Conservation (phyloP, 2,113 vertebrate genomes). For the Poecile atricapillus region DNA sequence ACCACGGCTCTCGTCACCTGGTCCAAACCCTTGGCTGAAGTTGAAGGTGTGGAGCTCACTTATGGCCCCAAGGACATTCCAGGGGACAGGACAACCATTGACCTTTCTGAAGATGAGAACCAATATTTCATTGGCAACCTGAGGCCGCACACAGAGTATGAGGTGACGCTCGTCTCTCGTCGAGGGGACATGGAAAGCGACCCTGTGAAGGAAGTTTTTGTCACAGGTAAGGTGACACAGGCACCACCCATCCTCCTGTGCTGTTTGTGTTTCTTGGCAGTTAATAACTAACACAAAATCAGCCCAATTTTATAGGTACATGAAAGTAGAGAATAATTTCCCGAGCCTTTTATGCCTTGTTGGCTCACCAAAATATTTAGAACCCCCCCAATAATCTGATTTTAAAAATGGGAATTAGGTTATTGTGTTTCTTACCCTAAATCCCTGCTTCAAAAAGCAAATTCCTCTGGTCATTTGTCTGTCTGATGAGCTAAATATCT, state of each 20-base stretch:
- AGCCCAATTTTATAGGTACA: background rate
- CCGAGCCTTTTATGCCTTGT: background rate
- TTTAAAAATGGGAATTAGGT: background rate
- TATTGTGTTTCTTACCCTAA: background rate
- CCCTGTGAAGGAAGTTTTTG: slow-evolving; percentile 82
- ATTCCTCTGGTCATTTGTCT: background rate
- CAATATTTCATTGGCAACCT: slow-evolving; percentile 89
- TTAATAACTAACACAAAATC: background rate
- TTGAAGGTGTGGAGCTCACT: slow-evolving; percentile 83
- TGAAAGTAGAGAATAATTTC: background rate
- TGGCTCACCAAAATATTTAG: background rate
- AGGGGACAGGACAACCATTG: slow-evolving; percentile 77
- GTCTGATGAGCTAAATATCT: background rate
- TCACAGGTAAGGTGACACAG: slow-evolving; percentile 77
- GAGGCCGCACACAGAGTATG: slow-evolving; percentile 87
- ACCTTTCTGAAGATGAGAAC: slow-evolving; percentile 84
- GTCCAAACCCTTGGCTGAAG: slow-evolving; percentile 88
- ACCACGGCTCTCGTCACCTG: slow-evolving; percentile 90
- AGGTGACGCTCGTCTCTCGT: slow-evolving; percentile 83
- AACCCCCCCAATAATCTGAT: background rate
- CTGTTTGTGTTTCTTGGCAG: fast-evolving
- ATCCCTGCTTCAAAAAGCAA: background rate
- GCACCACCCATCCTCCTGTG: background rate
- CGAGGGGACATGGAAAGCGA: slow-evolving; percentile 81
- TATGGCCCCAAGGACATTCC: slow-evolving; percentile 81